Percentiles rank a stretch among this genome's conserved stretches.
These are phyloP conservation scores for Stenolophus ochropezus DNA, from an alignment of 2,888 invertebrate genomes.

Conservation along the genomic window DNA sequence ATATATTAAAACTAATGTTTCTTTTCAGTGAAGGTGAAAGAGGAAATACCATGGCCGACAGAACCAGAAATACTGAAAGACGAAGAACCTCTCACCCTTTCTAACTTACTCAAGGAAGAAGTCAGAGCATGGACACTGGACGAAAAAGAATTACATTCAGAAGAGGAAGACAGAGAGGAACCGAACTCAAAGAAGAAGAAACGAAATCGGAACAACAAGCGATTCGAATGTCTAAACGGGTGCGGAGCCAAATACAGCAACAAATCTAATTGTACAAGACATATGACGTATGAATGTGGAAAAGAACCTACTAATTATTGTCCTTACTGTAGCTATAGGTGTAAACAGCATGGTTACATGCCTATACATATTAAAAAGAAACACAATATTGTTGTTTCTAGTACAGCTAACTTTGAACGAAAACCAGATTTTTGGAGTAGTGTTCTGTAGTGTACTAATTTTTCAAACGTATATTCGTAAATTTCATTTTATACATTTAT, in stretches of 20 bases:
- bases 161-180: not conserved
- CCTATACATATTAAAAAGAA: not conserved
- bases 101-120: not conserved
- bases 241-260: constrained; percentile 16
- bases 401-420: not conserved
- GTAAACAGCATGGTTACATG: not conserved
- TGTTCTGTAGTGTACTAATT: not conserved
- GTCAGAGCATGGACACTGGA: not conserved
- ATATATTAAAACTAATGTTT: not conserved
- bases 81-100: not conserved
- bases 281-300: constrained; percentile 67
- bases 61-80: not conserved
- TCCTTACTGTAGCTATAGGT: constrained; percentile 15
- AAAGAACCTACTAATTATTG: constrained; percentile 66
- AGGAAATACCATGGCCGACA: not conserved
- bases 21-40: not conserved
- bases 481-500: not conserved
- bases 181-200: not conserved
- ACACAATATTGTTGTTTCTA: not conserved
- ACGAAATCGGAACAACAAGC: not conserved
- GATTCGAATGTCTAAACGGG: not conserved
- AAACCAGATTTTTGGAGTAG: not conserved
- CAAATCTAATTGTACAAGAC: constrained; percentile 63
- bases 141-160: not conserved
- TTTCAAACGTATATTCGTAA: not conserved